Percentiles rank a stretch among this genome's conserved stretches.
Conservation (phyloP, 1,140 invertebrate genomes). For the Diploscapter pachys region DNA sequence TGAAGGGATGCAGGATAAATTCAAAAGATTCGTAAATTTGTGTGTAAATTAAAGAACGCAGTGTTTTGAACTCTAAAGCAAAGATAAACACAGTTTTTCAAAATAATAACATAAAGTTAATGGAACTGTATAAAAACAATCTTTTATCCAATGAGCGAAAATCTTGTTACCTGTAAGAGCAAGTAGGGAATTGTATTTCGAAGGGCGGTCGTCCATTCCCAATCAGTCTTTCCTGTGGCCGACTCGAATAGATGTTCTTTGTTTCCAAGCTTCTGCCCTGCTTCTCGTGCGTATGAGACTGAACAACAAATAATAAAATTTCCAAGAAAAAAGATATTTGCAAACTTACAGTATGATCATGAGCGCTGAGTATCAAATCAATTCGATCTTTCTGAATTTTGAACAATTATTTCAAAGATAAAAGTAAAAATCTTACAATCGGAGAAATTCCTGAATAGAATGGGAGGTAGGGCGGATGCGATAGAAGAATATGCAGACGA, state of each 20-base stretch:
- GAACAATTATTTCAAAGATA: conserved; percentile 15
- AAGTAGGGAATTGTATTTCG: conserved; percentile 61
- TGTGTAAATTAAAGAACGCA: no score
- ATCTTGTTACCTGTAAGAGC: conserved; percentile 54
- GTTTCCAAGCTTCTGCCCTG: conserved; percentile 14
- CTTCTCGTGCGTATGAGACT: neutral
- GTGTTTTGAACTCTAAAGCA: no score
- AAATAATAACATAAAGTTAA: no score
- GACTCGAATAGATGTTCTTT: conserved; percentile 6
- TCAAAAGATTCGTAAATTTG: no score
- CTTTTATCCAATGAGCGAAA: no score
- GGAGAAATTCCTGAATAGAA: neutral
- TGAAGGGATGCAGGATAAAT: no score
- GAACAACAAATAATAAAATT: neutral
- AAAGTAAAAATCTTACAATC: conserved; percentile 7
- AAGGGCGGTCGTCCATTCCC: conserved; percentile 14
- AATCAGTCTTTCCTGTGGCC: conserved; percentile 5
- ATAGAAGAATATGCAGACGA: conserved; percentile 3
- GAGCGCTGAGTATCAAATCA: conserved; percentile 58
- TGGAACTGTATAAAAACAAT: no score
- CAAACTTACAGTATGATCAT: conserved; percentile 58
- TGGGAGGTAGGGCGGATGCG: neutral
- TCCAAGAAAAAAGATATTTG: conserved; percentile 41
- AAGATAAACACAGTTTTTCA: no score
- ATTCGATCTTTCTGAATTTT: neutral